Evolutionary conservation across 2,113 vertebrate species (phyloP).

Genomic region (Aegithalos caudatus): DNA sequence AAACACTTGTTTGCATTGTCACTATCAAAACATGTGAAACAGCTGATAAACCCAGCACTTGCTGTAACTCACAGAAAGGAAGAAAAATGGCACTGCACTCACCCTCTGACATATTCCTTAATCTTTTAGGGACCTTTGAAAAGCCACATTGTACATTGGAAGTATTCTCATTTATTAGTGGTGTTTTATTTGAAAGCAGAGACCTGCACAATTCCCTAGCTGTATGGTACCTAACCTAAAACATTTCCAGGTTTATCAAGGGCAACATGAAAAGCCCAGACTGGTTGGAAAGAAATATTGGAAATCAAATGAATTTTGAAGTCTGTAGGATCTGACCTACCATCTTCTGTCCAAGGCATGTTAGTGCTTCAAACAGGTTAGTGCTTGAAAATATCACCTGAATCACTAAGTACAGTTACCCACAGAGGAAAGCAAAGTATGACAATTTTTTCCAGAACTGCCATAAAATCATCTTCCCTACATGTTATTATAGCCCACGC

Average conservation of each 20-base stretch:
- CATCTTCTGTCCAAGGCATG: neutral
- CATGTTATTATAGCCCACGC: neutral
- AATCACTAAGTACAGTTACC: neutral
- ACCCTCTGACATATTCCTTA: neutral
- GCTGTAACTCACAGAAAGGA: neutral
- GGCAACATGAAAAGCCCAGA: neutral
- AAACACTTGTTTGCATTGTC: neutral
- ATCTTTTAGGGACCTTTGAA: neutral
- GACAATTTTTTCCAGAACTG: neutral
- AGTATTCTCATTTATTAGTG: neutral
- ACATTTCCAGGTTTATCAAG: neutral
- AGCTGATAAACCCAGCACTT: neutral
- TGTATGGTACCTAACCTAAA: neutral
- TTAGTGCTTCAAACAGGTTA: neutral
- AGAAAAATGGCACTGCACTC: neutral
- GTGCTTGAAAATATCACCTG: neutral
- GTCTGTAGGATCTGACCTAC: neutral
- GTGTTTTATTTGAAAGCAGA: neutral
- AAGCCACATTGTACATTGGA: neutral
- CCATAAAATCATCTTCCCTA: neutral
- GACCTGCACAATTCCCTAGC: neutral
- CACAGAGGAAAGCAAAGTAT: neutral
- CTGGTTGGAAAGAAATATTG: neutral
- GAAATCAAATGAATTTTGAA: slow-evolving; percentile 11
- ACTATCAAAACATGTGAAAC: neutral